Base-by-base conservation (phyloP, 2,888 invertebrate genomes). In the Cheilosia soror region DNA sequence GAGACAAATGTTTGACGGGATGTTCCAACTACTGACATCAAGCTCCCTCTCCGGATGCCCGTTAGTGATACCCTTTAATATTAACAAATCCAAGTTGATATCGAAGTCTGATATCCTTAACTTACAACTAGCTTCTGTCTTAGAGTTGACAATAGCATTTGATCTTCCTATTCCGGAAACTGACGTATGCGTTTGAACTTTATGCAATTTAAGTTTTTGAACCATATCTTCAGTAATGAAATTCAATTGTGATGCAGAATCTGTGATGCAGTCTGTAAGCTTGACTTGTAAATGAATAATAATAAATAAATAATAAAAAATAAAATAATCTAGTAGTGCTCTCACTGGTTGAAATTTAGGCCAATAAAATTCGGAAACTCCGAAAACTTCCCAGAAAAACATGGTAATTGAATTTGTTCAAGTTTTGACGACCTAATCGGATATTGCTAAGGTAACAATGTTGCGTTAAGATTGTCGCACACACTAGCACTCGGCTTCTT, bases 321-420 rank as follows among this genome's bases (percentile, higher is more conserved):
- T n/a, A n/a, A n/a, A n/a, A n/a, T n/a, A n/a, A n/a, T n/a, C 63
- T 31, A 63, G 33, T 15, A 49, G 11, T 0, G 63, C 65, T 4
- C 65, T 51, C 5, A 51, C 51, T 51, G 37, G 65, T 51, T 65
- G 37, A 33, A 51, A 51, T 51, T 40, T 51, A 27, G n/a, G n/a
- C 65, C 65, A 25, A 44, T 47, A 6, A 62, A 62, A 15, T 29
- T 62, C 5, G 60, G 44, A 31, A 62, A 62, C 29, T 62, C 62
- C 2, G 60, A 60, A 29, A 62, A 62, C n/a, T 29, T 44, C 9
- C 62, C 62, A 15, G 44, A 51, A 51, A 51, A 27, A 4, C 3
- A 6, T 49, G 49, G 49, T n/a, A 49, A 20, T 4, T 49, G 11
- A 49, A 49, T 49, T 15, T 3, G n/a, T 49, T 15, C 20, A 6